Evolutionary conservation across 2,888 invertebrate species (phyloP).

Genomic region (Eutolmus rufibarbis): DNA sequence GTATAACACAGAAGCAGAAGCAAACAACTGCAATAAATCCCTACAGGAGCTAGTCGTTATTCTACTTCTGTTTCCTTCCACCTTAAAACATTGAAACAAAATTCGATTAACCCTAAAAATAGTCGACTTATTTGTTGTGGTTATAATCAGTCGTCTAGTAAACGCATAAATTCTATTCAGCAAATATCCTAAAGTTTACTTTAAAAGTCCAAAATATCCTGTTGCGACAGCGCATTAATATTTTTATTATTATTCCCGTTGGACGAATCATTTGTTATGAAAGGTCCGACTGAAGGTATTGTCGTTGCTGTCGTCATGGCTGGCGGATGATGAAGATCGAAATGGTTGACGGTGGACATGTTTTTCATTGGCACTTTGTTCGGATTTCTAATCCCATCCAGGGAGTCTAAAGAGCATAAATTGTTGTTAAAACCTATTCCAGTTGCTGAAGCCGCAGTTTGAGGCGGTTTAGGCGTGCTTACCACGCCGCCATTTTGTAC

Average conservation of each 20-base stretch:
- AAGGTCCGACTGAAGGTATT: slow-evolving; percentile 7
- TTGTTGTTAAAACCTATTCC: slow-evolving; percentile 54
- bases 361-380: slow-evolving; percentile 61
- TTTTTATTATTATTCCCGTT: slow-evolving; percentile 59
- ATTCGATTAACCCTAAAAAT: neutral
- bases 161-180: neutral
- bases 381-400: slow-evolving; percentile 62
- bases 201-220: slow-evolving; percentile 76
- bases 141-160: neutral
- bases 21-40: neutral
- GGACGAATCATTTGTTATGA: slow-evolving; percentile 48
- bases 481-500: too few relatives aligned
- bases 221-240: slow-evolving; percentile 66
- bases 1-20: too few relatives aligned
- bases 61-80: too few relatives aligned
- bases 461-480: neutral
- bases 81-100: neutral
- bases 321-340: slow-evolving; percentile 17
- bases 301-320: slow-evolving; percentile 41
- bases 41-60: too few relatives aligned
- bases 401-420: slow-evolving; percentile 62
- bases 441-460: neutral
- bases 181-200: slow-evolving; percentile 60
- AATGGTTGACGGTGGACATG: slow-evolving; percentile 53
- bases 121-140: neutral